phyloP scores from a whole-genome alignment of 2,113 vertebrate species.

The Ptilorrhoa leucosticta region DNA sequence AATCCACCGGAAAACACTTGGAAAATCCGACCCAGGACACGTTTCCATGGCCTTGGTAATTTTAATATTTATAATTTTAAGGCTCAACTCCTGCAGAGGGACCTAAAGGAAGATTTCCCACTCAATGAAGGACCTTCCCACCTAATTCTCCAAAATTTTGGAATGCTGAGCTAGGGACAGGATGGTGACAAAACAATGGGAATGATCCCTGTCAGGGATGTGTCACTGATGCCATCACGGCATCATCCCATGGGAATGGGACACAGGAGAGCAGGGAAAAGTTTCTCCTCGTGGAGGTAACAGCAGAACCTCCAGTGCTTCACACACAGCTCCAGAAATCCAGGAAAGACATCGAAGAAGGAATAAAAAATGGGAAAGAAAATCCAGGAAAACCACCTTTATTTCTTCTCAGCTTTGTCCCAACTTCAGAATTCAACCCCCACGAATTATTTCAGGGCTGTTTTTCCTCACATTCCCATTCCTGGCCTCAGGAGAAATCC shows the following conservation, averaged over 20 bases:
- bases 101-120: neutral
- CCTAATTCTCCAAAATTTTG: neutral
- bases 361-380: neutral
- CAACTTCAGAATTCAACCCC: neutral
- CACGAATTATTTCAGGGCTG: neutral
- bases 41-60: neutral
- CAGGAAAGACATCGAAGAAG: neutral
- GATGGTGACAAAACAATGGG: neutral
- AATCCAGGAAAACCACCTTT: neutral
- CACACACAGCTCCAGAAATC: neutral
- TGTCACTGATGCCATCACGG: neutral
- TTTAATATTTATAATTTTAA: neutral
- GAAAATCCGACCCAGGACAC: neutral
- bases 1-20: neutral
- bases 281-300: neutral
- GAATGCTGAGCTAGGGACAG: accelerated
- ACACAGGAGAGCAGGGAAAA: neutral
- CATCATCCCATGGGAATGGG: neutral
- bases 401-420: neutral
- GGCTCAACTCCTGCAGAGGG: neutral
- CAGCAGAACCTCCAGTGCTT: neutral
- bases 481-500: neutral
- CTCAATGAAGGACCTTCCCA: neutral
- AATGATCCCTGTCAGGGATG: neutral
- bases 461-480: neutral